phyloP scores from a whole-genome alignment of 2,888 invertebrate species.

The Lepeophtheirus nordmannii region DNA sequence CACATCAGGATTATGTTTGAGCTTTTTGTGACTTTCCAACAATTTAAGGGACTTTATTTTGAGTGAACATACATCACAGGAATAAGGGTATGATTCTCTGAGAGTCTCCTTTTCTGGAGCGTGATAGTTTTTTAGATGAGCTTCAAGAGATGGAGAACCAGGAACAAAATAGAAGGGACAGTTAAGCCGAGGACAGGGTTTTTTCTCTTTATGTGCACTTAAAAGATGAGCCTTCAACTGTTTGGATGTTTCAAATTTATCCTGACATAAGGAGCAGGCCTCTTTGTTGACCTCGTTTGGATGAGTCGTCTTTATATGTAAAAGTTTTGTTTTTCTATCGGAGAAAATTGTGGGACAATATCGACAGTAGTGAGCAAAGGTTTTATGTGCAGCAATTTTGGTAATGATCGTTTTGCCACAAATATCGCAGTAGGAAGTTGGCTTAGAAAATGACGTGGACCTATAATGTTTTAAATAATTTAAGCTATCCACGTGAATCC shows the following conservation, averaged over 20 bases:
- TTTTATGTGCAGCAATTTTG: conserved; percentile 7
- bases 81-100: background rate
- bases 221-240: background rate
- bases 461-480: background rate
- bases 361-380: conserved; percentile 15
- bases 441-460: background rate
- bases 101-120: background rate
- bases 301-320: background rate
- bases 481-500: background rate
- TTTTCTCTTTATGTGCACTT: background rate
- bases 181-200: background rate
- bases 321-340: background rate
- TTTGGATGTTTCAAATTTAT: background rate
- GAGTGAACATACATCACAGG: background rate
- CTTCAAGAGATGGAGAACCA: background rate
- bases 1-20: background rate
- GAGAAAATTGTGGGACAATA: conserved; percentile 1
- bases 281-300: background rate
- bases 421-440: background rate
- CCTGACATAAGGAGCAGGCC: background rate
- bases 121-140: conserved; percentile 8
- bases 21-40: background rate
- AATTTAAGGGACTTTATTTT: background rate
- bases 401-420: background rate
- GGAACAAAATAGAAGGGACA: background rate